phyloP scores from a whole-genome alignment of 2,113 vertebrate genomes.

The Lathamus discolor region DNA sequence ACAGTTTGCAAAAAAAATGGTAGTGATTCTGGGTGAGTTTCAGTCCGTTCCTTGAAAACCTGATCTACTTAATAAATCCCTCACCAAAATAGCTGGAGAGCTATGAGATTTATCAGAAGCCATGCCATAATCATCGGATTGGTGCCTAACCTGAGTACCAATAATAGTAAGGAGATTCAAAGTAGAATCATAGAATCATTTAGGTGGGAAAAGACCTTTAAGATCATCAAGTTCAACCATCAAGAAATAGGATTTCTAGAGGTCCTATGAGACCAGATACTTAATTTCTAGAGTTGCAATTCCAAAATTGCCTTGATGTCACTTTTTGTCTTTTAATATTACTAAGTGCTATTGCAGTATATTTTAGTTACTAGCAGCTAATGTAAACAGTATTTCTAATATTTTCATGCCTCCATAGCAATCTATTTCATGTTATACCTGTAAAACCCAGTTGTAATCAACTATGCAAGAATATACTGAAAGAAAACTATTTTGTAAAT shows the following conservation, averaged over 20 bases:
- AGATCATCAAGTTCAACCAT: not conserved
- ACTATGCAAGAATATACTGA: not conserved
- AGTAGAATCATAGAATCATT: not conserved
- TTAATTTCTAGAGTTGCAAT: not conserved
- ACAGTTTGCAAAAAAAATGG: not conserved
- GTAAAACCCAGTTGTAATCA: slow-evolving; percentile 24
- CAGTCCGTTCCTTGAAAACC: not conserved
- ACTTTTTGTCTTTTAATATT: not conserved
- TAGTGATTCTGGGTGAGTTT: not conserved
- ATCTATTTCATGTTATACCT: not conserved
- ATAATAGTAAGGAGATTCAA: not conserved
- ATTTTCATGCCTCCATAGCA: not conserved
- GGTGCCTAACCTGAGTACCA: not conserved
- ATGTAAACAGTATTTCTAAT: not conserved
- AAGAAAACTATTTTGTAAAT: slow-evolving; percentile 36
- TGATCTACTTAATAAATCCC: not conserved
- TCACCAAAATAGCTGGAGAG: not conserved
- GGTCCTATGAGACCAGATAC: not conserved
- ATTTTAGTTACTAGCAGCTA: not conserved
- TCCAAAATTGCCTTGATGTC: not conserved
- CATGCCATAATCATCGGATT: not conserved
- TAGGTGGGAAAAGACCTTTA: not conserved
- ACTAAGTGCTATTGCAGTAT: not conserved
- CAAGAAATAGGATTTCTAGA: not conserved
- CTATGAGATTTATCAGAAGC: not conserved